A percentile compares a stretch with the other conserved stretches of the same genome.
These are phyloP conservation scores for Xanthostigma xanthostigma DNA, from an alignment of 2,888 invertebrate species.

Conservation along the genomic window DNA sequence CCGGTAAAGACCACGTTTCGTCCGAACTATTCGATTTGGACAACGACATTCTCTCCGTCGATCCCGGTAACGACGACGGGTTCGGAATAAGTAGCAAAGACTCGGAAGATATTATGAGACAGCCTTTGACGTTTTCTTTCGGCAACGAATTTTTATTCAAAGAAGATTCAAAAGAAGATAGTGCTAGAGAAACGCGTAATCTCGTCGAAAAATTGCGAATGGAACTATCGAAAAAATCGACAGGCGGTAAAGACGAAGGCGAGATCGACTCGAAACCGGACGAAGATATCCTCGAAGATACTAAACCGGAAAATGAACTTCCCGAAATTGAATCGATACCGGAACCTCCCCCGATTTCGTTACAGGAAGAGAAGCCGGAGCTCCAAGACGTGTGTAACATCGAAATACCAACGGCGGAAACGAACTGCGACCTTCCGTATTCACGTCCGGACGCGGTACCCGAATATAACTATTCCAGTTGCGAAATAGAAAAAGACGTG, in stretches of 20 bases:
- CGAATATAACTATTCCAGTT: neutral
- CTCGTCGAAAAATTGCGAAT: conserved; percentile 70
- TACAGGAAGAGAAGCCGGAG: conserved; percentile 9
- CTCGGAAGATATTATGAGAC: conserved; percentile 45
- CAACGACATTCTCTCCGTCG: conserved; percentile 40
- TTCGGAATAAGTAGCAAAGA: conserved; percentile 41
- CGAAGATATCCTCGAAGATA: conserved; percentile 18
- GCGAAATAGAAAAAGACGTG: conserved; percentile 18
- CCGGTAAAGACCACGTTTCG: conserved; percentile 27
- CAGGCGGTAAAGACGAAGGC: conserved; percentile 30
- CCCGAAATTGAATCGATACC: conserved; percentile 9
- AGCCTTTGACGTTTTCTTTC: conserved; percentile 44
- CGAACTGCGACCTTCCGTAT: conserved; percentile 3
- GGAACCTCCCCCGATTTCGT: conserved; percentile 11
- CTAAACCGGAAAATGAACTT: conserved; percentile 2
- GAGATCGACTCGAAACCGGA: conserved; percentile 21
- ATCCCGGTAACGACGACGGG: conserved; percentile 44
- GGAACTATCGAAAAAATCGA: conserved; percentile 53
- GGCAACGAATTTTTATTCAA: conserved; percentile 52
- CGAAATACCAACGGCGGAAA: conserved; percentile 2
- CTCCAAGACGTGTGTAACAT: conserved; percentile 2
- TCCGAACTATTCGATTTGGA: conserved; percentile 49
- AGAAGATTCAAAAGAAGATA: conserved; percentile 69
- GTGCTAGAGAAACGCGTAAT: conserved; percentile 68
- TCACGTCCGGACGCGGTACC: conserved; percentile 5